These are phyloP conservation scores for Druon quercuslanigerum DNA, from an alignment of 1,140 invertebrate species.

Conservation along the genomic window DNA sequence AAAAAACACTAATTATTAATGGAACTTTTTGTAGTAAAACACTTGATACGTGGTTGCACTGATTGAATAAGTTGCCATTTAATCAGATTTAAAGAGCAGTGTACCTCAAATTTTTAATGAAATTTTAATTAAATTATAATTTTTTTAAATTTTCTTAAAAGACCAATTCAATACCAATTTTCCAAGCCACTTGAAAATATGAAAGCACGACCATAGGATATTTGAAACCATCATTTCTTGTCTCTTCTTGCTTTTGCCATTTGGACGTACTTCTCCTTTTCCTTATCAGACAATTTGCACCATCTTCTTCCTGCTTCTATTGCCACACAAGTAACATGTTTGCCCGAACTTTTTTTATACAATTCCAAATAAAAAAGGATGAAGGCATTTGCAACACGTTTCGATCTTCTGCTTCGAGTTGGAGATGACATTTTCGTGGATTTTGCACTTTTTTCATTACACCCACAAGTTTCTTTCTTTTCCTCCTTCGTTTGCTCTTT, in stretches of 20 bases:
- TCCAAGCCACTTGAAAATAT: too few species aligned
- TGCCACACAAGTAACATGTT: conserved; percentile 56
- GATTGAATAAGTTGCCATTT: too few species aligned
- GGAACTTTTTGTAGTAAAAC: too few species aligned
- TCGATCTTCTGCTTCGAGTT: conserved; percentile 19
- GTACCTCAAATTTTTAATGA: too few species aligned
- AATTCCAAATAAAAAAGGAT: conserved; percentile 64
- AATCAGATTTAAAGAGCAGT: too few species aligned
- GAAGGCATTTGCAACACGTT: conserved; percentile 55
- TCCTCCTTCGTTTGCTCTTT: conserved; percentile 13
- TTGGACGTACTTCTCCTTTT: conserved; percentile 53
- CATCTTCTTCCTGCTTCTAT: conserved; percentile 59
- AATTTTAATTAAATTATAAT: too few species aligned
- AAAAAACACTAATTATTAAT: too few species aligned
- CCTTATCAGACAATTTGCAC: conserved; percentile 50
- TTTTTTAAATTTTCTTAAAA: too few species aligned
- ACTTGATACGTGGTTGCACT: too few species aligned
- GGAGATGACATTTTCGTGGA: background rate
- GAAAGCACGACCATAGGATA: too few species aligned
- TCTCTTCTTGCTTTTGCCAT: conserved; percentile 31
- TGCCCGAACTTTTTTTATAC: conserved; percentile 50
- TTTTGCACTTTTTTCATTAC: conserved; percentile 35
- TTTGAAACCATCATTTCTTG: background rate
- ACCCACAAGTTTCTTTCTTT: conserved; percentile 13
- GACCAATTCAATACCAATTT: too few species aligned